Evolutionary conservation across 1,140 invertebrate species (phyloP).

Genomic region (Ostrea edulis): DNA sequence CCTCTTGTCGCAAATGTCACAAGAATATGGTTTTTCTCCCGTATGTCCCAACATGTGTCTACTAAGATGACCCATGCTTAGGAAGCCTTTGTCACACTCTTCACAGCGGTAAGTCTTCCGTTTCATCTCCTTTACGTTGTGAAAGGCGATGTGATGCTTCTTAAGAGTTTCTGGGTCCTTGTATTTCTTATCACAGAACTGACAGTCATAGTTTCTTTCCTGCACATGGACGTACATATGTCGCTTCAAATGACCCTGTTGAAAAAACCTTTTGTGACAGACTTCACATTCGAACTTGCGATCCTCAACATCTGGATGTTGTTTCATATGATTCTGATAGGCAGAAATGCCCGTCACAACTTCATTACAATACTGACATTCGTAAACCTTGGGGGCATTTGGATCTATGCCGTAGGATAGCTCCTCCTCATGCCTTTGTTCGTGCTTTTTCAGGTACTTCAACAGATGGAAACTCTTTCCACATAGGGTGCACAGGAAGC

Average conservation of each 20-base stretch:
- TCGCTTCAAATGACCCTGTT: conserved; percentile 39
- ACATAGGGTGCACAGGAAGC: conserved; percentile 77
- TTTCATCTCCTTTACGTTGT: conserved; percentile 14
- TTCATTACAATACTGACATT: conserved; percentile 80
- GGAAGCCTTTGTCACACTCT: conserved; percentile 17
- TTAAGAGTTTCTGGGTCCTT: conserved; percentile 49
- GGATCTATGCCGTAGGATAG: conserved; percentile 41
- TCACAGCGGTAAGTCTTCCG: conserved; percentile 17
- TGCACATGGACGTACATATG: conserved; percentile 38
- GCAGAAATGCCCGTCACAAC: conserved; percentile 88
- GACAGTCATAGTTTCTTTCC: conserved; percentile 41
- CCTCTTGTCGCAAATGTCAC: conserved; percentile 75
- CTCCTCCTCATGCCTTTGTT: conserved; percentile 34
- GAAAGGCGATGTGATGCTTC: conserved; percentile 36
- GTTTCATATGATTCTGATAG: conserved; percentile 47
- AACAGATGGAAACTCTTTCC: conserved; percentile 61
- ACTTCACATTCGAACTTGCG: conserved; percentile 37
- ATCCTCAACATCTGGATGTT: conserved; percentile 41
- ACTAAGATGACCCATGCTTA: neutral
- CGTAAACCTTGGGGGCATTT: conserved; percentile 76
- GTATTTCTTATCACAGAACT: conserved; percentile 46
- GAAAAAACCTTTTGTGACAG: conserved; percentile 47
- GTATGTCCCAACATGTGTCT: conserved; percentile 28
- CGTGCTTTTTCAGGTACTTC: conserved; percentile 87
- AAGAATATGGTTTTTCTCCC: conserved; percentile 70